Evolutionary conservation across 2,888 invertebrate species (phyloP).

Genomic region (Xestoiulus laeticollis): DNA sequence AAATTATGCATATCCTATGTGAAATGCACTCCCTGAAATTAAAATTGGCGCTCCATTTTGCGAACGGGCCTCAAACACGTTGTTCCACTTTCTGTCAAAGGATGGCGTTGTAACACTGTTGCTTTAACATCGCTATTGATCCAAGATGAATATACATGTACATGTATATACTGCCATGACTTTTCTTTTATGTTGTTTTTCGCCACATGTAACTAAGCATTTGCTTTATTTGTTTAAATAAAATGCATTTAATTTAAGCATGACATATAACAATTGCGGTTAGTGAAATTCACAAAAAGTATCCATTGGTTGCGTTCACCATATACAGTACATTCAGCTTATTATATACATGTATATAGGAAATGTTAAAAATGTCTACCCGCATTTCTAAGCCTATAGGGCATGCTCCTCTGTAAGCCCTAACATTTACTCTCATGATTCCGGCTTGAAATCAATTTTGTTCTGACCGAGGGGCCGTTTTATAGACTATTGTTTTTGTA

Average conservation of each 20-base stretch:
- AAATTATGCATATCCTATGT: too few species aligned
- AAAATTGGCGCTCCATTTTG: not conserved
- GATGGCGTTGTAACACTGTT: constrained; percentile 3
- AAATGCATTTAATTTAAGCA: not conserved
- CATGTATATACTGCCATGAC: not conserved
- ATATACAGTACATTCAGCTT: not conserved
- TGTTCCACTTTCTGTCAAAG: not conserved
- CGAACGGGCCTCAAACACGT: not conserved
- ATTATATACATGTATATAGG: not conserved
- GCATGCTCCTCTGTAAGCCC: not conserved
- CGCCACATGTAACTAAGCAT: not conserved
- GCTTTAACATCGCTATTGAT: constrained; percentile 11
- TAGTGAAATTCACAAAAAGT: not conserved
- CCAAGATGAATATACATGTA: not conserved
- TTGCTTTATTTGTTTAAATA: not conserved
- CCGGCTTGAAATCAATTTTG: not conserved
- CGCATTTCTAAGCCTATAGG: not conserved
- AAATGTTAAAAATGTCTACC: not conserved
- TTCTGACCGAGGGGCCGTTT: not conserved
- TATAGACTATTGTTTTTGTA: not conserved
- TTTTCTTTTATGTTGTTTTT: not conserved
- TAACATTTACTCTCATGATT: constrained; percentile 11
- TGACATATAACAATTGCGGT: not conserved
- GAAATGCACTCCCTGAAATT: not conserved
- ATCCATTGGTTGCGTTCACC: not conserved